Evolutionary conservation across 2,797 vertebrate genomes (phyloP).

Genomic region (Harpagifer antarcticus): DNA sequence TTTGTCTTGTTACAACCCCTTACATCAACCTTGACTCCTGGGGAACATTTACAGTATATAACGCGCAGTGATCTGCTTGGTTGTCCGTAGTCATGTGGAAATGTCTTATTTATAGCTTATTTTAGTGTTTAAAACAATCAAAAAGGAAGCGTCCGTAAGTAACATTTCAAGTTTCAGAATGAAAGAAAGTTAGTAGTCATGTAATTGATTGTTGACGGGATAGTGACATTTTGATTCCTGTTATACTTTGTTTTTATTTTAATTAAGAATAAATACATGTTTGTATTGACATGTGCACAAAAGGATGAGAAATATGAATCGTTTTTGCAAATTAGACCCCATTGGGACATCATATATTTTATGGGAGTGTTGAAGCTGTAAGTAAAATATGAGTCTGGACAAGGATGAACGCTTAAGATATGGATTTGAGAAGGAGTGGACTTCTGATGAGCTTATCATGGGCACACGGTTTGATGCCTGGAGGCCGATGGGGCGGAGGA

Average conservation of each 20-base stretch:
- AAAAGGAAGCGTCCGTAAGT: background rate
- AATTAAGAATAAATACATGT: no score
- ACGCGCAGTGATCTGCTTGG: background rate
- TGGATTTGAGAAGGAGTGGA: no score
- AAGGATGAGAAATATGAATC: no score
- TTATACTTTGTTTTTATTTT: background rate
- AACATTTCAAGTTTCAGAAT: background rate
- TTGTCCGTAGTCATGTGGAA: background rate
- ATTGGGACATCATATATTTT: no score
- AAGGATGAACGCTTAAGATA: no score
- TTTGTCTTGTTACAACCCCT: conserved; percentile 1
- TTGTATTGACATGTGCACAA: no score
- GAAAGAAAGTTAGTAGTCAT: background rate
- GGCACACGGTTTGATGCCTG: no score
- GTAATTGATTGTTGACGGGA: background rate
- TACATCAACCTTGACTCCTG: background rate
- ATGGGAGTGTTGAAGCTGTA: no score
- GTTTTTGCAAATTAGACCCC: no score
- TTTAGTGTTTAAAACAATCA: background rate
- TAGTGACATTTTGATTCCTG: background rate
- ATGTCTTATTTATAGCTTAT: background rate
- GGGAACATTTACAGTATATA: background rate
- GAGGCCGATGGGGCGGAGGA: no score
- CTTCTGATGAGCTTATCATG: no score
- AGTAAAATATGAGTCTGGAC: no score